Evolutionary conservation across 1,140 invertebrate species (phyloP).

Genomic region (Ephestia elutella): DNA sequence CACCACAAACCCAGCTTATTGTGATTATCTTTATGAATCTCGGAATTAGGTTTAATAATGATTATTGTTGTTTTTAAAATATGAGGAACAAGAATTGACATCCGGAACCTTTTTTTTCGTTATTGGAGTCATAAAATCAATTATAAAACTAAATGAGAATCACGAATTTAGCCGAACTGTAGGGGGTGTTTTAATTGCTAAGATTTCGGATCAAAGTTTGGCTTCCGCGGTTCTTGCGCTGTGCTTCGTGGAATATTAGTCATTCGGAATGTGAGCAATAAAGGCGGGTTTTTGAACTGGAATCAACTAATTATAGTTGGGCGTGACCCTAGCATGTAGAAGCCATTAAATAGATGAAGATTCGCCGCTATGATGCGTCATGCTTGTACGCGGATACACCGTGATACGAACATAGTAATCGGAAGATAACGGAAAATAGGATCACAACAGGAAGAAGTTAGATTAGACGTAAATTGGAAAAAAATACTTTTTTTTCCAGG

Average conservation of each 20-base stretch:
- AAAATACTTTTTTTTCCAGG: no score
- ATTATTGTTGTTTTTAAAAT: conserved; percentile 66
- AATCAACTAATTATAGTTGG: conserved; percentile 10
- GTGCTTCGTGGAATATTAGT: conserved; percentile 9
- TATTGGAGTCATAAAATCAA: neutral
- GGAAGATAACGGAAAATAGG: neutral
- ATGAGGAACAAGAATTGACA: conserved; percentile 55
- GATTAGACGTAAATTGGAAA: no score
- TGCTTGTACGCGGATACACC: neutral
- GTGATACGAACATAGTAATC: neutral
- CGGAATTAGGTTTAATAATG: conserved; percentile 67
- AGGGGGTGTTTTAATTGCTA: no score
- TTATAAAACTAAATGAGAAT: neutral
- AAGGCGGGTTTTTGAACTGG: conserved; percentile 8
- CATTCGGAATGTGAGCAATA: conserved; percentile 5
- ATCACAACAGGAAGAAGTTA: neutral
- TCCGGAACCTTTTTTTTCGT: conserved; percentile 51
- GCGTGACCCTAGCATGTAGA: neutral
- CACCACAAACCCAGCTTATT: conserved; percentile 42
- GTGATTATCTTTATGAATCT: conserved; percentile 62
- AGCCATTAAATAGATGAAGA: conserved; percentile 3
- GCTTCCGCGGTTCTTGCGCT: neutral
- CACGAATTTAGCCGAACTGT: neutral
- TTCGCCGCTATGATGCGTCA: conserved; percentile 9
- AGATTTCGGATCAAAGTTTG: neutral